Base-by-base conservation (phyloP, 2,888 invertebrate species). In the Mythimna loreyi region DNA sequence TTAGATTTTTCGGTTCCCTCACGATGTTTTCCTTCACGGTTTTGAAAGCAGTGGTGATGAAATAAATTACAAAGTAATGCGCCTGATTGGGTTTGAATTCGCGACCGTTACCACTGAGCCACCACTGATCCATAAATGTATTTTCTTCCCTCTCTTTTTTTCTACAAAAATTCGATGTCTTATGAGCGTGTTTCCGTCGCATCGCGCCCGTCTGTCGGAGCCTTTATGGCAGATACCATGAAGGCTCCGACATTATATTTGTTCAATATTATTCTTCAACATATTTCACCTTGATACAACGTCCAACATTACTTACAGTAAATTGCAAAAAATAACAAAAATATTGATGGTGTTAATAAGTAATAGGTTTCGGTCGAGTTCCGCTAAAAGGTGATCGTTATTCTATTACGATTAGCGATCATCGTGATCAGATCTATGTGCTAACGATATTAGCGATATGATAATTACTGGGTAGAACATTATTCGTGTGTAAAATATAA, bases 401-500 rank as follows among this genome's bases (percentile, higher is more conserved):
- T 40, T 23, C 49, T 65, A 58, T 28, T 45, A 58, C 36, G 58
- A 67, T 53, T 40, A 60, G 47, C 52, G 21, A 36, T 23, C 25
- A 13, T 70, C 75, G 70, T 78, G 77, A 70, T 65, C 59, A 36
- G 40, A 57, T 47, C 55, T 23, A 43, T 19, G 79, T 75, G 77
- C 19, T 70, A 63, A 74, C 55, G 43, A 36, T 63, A 58, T 53
- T 64, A 61, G 52, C 52, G 23, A 28, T 7, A 40, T 43, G 61
- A 28, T 56, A 50, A 59, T 64, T 25, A 36, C 50, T 30, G 9
- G 30, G 13, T 28, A 9, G 7, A 49, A 55, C 50, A 56, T 9
- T 28, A 43, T 65, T 67, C 59, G 43, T 55, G 50, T 23, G 52
- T 50, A 25, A 69, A 58, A 43, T 62, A 21, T 69, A 58, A 69